A percentile compares a stretch with the other conserved stretches of the same genome.
phyloP scores from a whole-genome alignment of 2,113 vertebrate species.

The Castor canadensis region DNA sequence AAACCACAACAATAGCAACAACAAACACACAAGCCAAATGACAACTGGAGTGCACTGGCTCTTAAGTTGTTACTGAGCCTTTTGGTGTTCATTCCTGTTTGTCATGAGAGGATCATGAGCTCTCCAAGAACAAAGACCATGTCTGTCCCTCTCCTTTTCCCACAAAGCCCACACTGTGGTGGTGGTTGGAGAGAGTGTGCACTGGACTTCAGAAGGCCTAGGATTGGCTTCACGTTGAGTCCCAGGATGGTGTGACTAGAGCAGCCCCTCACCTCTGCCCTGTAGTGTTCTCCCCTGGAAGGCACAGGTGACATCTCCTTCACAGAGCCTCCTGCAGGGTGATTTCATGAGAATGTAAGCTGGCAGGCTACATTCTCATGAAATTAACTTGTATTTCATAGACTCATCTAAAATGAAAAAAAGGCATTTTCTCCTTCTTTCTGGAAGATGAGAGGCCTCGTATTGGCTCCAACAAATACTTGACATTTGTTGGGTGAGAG shows the following conservation, averaged over 20 bases:
- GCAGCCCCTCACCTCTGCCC: neutral
- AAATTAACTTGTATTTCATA: neutral
- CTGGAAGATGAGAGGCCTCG: neutral
- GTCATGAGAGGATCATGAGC: neutral
- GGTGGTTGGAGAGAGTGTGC: accelerated
- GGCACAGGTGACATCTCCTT: neutral
- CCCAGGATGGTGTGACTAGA: neutral
- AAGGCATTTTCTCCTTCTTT: neutral
- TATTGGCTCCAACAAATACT: neutral
- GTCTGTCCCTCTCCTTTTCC: neutral
- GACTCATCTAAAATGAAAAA: neutral
- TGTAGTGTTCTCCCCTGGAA: neutral
- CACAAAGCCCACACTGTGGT: neutral
- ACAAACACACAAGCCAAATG: neutral
- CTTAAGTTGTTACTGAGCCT: neutral
- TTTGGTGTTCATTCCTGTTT: neutral
- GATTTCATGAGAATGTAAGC: neutral
- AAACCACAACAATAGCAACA: neutral
- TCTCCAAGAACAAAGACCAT: no score
- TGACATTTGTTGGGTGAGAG: neutral
- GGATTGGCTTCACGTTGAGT: neutral
- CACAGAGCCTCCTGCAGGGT: neutral
- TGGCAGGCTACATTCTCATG: neutral
- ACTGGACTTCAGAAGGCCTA: neutral
- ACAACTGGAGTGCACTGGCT: accelerated